phyloP scores from a whole-genome alignment of 2,888 invertebrate genomes.

The Norana najaformis region DNA sequence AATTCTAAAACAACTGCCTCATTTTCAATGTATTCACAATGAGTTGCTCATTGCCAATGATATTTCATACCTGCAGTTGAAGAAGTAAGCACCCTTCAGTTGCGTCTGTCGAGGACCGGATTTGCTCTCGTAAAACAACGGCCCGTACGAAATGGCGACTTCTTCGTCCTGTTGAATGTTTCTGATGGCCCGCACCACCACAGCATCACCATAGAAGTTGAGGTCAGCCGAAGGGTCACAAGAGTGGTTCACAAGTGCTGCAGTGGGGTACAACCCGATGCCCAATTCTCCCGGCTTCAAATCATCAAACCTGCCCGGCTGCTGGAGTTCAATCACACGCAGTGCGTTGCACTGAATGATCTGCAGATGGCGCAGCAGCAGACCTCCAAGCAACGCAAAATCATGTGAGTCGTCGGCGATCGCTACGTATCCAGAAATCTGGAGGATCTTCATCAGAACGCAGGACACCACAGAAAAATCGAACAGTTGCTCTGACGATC shows the following conservation, averaged over 20 bases:
- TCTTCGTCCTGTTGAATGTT: slow-evolving; percentile 73
- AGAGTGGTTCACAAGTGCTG: slow-evolving; percentile 89
- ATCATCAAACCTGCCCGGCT: slow-evolving; percentile 50
- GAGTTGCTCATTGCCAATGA: background rate
- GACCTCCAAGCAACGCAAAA: slow-evolving; percentile 66
- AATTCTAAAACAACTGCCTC: background rate
- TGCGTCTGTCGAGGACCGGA: slow-evolving; percentile 69
- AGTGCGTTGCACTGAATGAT: slow-evolving; percentile 83
- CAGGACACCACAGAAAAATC: slow-evolving; percentile 69
- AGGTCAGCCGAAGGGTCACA: slow-evolving; percentile 80
- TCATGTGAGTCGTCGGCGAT: background rate
- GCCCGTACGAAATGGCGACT: slow-evolving; percentile 78
- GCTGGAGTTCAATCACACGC: slow-evolving; percentile 69
- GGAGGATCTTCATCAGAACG: slow-evolving; percentile 53
- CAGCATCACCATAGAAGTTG: slow-evolving; percentile 73
- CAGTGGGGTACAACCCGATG: slow-evolving; percentile 81
- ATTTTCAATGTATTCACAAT: background rate
- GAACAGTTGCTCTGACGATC: slow-evolving; percentile 69
- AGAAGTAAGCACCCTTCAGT: slow-evolving; percentile 75
- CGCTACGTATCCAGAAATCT: slow-evolving; percentile 45
- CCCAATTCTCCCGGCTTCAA: slow-evolving; percentile 67
- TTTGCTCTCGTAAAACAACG: slow-evolving; percentile 47
- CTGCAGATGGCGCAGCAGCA: slow-evolving; percentile 76
- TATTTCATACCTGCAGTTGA: slow-evolving; percentile 69
- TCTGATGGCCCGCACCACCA: slow-evolving; percentile 73